Conservation (phyloP, 2,888 invertebrate species). For the Diplazon laetatorius region DNA sequence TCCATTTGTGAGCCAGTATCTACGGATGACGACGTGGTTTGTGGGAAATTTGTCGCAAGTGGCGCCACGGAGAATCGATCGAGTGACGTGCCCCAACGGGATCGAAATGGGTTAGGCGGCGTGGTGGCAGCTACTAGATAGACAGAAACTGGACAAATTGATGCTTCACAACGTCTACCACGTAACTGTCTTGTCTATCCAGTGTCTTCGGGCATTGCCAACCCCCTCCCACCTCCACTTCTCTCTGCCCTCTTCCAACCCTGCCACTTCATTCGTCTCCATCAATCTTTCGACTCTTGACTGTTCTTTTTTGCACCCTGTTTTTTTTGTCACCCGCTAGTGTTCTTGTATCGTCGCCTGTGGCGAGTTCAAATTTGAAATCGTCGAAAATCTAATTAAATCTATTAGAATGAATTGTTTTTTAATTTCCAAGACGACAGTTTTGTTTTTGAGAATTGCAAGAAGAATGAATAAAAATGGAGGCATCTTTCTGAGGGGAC, state of each 20-base stretch:
- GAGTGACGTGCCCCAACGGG: slow-evolving; percentile 61
- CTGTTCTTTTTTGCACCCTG: too few relatives aligned
- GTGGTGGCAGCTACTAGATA: slow-evolving; percentile 17
- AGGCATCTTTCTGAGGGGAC: too few relatives aligned
- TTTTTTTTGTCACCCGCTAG: background rate
- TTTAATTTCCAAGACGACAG: too few relatives aligned
- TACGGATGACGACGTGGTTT: slow-evolving; percentile 63
- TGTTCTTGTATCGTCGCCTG: background rate
- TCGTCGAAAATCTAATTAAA: too few relatives aligned
- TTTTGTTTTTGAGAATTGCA: too few relatives aligned
- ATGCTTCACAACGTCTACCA: slow-evolving; percentile 33
- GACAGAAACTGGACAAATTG: slow-evolving; percentile 48
- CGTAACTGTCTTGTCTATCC: slow-evolving; percentile 16
- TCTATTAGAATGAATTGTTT: too few relatives aligned
- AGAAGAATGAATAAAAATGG: too few relatives aligned
- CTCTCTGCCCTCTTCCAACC: slow-evolving; percentile 18
- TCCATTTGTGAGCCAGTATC: slow-evolving; percentile 31
- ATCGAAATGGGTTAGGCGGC: slow-evolving; percentile 58
- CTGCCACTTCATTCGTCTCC: slow-evolving; percentile 38
- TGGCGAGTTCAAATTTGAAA: background rate
- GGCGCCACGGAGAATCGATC: slow-evolving; percentile 47
- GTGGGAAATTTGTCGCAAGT: slow-evolving; percentile 69
- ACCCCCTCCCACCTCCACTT: background rate
- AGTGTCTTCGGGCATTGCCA: slow-evolving; percentile 30
- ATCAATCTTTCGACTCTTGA: slow-evolving; percentile 39